These are phyloP conservation scores for Matsumyia berberina DNA, from an alignment of 2,888 invertebrate genomes.

Conservation along the genomic window DNA sequence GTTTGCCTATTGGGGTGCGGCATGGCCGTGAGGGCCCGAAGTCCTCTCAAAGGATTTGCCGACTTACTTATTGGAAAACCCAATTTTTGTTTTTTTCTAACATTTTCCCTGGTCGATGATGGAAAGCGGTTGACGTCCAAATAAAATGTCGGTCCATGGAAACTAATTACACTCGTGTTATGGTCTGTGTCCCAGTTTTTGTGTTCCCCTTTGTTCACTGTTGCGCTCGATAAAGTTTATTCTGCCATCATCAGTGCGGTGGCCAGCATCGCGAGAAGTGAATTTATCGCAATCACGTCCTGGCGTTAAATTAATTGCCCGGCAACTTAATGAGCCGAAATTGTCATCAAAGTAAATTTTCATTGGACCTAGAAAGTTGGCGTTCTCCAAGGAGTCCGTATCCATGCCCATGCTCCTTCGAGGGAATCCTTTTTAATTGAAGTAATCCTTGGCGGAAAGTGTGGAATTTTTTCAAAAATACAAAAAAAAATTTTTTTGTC, in stretches of 20 bases:
- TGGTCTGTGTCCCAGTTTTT: constrained; percentile 45
- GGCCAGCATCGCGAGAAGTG: constrained; percentile 27
- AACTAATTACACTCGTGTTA: constrained; percentile 66
- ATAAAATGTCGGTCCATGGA: constrained; percentile 50
- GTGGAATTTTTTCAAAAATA: constrained; percentile 18
- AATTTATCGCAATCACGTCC: constrained; percentile 74
- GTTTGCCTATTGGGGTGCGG: constrained; percentile 45
- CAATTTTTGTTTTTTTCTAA: constrained; percentile 69
- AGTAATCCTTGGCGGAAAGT: constrained; percentile 61
- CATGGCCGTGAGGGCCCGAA: neutral
- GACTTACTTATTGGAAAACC: constrained; percentile 38
- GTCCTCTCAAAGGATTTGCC: constrained; percentile 33
- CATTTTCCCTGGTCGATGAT: neutral
- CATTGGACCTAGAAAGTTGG: constrained; percentile 43
- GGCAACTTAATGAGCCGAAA: constrained; percentile 69
- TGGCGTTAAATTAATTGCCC: constrained; percentile 73
- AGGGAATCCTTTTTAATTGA: constrained; percentile 71
- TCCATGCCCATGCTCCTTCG: neutral
- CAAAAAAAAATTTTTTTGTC: too few relatives aligned
- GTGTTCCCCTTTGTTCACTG: constrained; percentile 40
- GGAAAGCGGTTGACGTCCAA: neutral
- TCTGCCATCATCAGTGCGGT: constrained; percentile 35
- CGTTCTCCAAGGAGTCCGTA: neutral
- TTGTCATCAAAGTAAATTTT: constrained; percentile 73
- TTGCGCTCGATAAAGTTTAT: constrained; percentile 58